phyloP scores from a whole-genome alignment of 2,888 invertebrate species.

The Hylaea fasciaria region DNA sequence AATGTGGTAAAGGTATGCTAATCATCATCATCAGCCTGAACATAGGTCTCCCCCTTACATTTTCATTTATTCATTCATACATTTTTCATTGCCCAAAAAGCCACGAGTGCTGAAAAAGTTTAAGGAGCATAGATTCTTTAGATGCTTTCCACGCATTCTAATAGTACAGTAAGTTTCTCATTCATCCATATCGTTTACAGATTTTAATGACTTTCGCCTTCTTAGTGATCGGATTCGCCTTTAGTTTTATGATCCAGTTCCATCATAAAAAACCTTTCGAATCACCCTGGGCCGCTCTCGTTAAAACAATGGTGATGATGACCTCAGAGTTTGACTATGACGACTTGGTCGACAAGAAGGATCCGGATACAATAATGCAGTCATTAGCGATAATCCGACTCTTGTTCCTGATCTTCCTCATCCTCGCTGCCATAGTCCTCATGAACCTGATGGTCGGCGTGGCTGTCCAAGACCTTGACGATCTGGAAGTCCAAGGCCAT shows the following conservation, averaged over 20 bases:
- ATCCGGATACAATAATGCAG: slow-evolving; percentile 52
- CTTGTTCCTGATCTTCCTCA: slow-evolving; percentile 78
- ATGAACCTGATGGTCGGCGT: slow-evolving; percentile 86
- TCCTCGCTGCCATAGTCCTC: slow-evolving; percentile 82
- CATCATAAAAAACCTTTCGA: slow-evolving; percentile 77
- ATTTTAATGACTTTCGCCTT: slow-evolving; percentile 77
- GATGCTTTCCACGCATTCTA: too few species aligned
- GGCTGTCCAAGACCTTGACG: slow-evolving; percentile 84
- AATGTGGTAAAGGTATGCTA: slow-evolving; percentile 68
- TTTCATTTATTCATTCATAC: too few species aligned
- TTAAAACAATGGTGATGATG: slow-evolving; percentile 86
- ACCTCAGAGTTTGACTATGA: slow-evolving; percentile 85
- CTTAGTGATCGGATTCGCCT: slow-evolving; percentile 82
- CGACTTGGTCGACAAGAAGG: slow-evolving; percentile 68
- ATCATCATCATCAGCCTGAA: too few species aligned
- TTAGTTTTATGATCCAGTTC: slow-evolving; percentile 84
- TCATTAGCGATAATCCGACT: slow-evolving; percentile 71
- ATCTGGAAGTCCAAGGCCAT: slow-evolving; percentile 82
- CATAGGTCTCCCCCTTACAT: too few species aligned
- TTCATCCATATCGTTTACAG: slow-evolving; percentile 58
- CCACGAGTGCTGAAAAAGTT: too few species aligned
- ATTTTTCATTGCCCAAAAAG: too few species aligned
- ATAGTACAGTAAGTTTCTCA: too few species aligned
- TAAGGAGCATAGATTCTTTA: too few species aligned
- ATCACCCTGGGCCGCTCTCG: slow-evolving; percentile 79